These are phyloP conservation scores for Crotalus tigris DNA, from an alignment of 2,113 vertebrate species.

Conservation along the genomic window DNA sequence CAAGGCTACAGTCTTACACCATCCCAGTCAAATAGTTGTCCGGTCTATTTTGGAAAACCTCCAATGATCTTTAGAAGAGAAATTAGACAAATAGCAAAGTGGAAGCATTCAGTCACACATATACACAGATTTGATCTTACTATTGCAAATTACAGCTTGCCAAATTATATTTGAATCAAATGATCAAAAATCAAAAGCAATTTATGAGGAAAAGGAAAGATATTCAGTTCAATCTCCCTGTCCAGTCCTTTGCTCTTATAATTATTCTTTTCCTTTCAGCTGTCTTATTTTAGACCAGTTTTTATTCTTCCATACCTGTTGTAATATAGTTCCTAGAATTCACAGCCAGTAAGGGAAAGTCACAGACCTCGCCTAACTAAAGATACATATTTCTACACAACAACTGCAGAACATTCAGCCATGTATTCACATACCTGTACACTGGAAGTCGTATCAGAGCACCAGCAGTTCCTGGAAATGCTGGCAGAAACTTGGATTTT, in stretches of 20 bases:
- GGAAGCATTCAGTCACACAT: not conserved
- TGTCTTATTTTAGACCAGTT: not conserved
- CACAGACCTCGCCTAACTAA: not conserved
- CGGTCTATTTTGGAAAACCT: too few species aligned
- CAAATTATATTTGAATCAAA: not conserved
- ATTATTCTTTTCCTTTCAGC: not conserved
- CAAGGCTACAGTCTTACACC: too few species aligned
- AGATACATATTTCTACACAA: not conserved
- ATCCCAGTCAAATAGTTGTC: too few species aligned
- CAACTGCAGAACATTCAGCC: not conserved
- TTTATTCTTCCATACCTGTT: not conserved
- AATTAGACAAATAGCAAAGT: not conserved
- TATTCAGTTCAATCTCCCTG: not conserved
- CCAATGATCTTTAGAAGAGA: not conserved
- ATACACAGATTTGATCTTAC: not conserved
- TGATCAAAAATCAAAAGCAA: not conserved
- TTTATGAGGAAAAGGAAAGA: not conserved
- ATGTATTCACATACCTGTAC: not conserved
- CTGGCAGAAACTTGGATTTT: not conserved
- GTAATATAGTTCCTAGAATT: not conserved
- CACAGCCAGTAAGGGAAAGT: not conserved
- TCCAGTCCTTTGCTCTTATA: not conserved
- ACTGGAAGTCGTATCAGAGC: not conserved
- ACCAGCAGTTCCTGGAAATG: not conserved
- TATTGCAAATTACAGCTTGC: not conserved